Base-by-base conservation (phyloP, 1,140 invertebrate genomes). In the Belonocnema kinseyi region DNA sequence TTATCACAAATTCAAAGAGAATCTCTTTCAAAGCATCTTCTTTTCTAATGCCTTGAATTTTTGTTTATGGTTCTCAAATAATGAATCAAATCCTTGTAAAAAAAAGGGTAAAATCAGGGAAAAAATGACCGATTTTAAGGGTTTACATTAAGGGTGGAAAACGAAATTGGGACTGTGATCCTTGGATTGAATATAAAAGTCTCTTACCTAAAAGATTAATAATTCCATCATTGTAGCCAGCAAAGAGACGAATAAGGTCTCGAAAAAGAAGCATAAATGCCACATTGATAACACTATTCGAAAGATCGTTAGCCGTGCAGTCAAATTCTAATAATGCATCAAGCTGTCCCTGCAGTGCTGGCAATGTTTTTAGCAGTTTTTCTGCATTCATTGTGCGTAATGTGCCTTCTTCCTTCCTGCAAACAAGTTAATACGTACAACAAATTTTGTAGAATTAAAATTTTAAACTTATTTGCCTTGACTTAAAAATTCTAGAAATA, bases 141-240 rank as follows among this genome's bases (percentile, higher is more conserved):
- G n/a, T n/a, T n/a, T n/a, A n/a, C n/a, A n/a, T n/a, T n/a, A n/a
- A n/a, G n/a, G n/a, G n/a, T n/a, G n/a, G n/a, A n/a, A n/a, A n/a
- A n/a, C n/a, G n/a, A n/a, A n/a, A n/a, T n/a, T n/a, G n/a, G n/a
- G n/a, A 76, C 54, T 75, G 13, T 72, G 46, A 8, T 13, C 14
- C 2, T 56, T 73, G 16, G 10, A 71, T 3, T 17, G 11, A 17
- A 12, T 56, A n/a, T 72, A 7, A 26, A 53, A 53, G 14, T 33
- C 46, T 81, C 82, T 89, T 90, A 96, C 95, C 95, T 91, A 99
- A 93, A 82, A 99, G 94, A 94, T 99, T 99, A 86, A 99, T 99
- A 84, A 99, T 98, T 82, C 98, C 99, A 92, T 99, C 99, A 92
- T 99, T 99, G 93, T 99, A 99, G 91, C 98, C 99, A 71, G 99